Conservation (phyloP, 2,113 vertebrate genomes). For the Nothoprocta pentlandii region DNA sequence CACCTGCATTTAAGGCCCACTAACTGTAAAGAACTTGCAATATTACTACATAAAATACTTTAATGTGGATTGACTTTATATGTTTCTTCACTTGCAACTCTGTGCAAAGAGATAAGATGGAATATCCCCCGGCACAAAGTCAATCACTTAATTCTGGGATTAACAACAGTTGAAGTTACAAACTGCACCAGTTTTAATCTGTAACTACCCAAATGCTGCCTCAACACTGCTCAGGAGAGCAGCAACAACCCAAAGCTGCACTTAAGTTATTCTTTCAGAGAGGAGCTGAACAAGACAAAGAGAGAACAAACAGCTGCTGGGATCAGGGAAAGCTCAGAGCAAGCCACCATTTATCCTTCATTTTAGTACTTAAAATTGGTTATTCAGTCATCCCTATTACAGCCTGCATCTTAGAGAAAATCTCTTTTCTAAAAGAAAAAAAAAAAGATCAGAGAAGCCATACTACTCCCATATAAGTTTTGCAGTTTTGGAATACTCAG, state of each 20-base stretch:
- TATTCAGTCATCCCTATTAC: too few relatives aligned
- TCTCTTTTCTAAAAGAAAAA: neutral
- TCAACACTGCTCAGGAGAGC: neutral
- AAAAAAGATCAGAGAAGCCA: neutral
- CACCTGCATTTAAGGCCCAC: neutral
- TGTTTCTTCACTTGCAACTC: neutral
- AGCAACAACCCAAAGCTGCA: neutral
- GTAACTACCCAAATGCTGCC: neutral
- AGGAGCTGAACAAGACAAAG: neutral
- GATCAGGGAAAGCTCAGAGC: neutral
- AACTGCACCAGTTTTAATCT: neutral
- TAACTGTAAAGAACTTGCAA: neutral
- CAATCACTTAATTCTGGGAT: neutral
- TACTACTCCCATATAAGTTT: neutral
- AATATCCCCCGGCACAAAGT: neutral
- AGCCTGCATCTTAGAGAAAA: neutral
- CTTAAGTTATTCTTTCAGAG: neutral
- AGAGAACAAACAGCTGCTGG: accelerated
- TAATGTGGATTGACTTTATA: neutral
- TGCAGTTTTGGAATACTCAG: neutral
- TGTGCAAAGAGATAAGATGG: neutral
- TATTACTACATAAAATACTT: neutral
- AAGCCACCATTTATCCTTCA: neutral
- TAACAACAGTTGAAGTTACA: neutral
- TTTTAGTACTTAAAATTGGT: neutral